Evolutionary conservation across 2,888 invertebrate genomes (phyloP), one percentile per base, ranked within the genome.

Genomic region (Sepiola atlantica): DNA sequence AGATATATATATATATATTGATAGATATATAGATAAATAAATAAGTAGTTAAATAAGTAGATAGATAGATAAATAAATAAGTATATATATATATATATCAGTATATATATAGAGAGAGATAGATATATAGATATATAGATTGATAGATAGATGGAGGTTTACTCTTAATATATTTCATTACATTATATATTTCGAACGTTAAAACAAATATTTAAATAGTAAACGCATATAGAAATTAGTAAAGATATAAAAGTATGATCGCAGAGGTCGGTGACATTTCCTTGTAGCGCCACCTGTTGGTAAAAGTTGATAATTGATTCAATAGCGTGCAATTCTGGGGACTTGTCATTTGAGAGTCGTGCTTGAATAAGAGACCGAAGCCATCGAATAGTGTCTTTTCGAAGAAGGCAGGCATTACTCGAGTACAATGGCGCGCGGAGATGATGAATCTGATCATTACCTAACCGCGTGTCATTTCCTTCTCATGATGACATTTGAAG

Each of bases 261-360:
- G 77, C 16, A 77, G 77, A 77, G n/a, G n/a, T 32, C 16, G 32
- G n/a, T 77, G 77, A 77, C 77, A 77, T 77, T 77, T 77, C 77
- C n/a, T 18, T n/a, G 77, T 21, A 77, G 16, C 77, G 77, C n/a
- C 77, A 77, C 77, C 77, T 77, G 77, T 77, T 77, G 77, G n/a
- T 18, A 77, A 77, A 77, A 77, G 77, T 77, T 77, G 77, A 77
- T 77, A 77, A 77, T 77, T 77, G 77, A n/a, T 77, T 77, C 77
- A 77, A 77, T 77, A 77, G 77, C 77, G 77, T 77, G 77, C 77
- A n/a, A 77, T 77, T 77, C 77, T 77, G n/a, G 77, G 77, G 77
- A 77, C 77, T 77, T 77, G n/a, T 77, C 77, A n/a, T 77, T 14
- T 77, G 77, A 77, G n/a, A 32, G n/a, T 16, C 32, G n/a, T 32